Percentiles rank a stretch among this genome's conserved stretches.
These are phyloP conservation scores for Idaea aversata DNA, from an alignment of 2,888 invertebrate genomes.

Conservation along the genomic window DNA sequence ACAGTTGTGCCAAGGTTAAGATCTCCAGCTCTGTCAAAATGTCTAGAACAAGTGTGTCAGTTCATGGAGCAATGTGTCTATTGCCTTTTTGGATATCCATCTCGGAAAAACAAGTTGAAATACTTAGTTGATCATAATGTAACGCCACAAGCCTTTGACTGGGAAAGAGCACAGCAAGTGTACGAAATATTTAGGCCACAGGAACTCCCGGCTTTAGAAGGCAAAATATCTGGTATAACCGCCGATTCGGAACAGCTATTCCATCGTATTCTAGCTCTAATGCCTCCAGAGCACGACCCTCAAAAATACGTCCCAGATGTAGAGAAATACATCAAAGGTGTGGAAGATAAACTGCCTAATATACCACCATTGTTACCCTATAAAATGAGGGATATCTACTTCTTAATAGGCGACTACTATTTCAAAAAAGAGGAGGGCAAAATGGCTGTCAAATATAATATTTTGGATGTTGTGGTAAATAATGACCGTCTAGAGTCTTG, in stretches of 20 bases:
- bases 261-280: conserved; percentile 83
- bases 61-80: conserved; percentile 91
- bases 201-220: conserved; percentile 90
- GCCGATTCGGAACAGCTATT: conserved; percentile 88
- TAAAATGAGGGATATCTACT: conserved; percentile 88
- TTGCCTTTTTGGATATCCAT: conserved; percentile 92
- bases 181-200: conserved; percentile 91
- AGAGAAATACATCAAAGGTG: conserved; percentile 84
- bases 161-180: conserved; percentile 86
- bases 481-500: conserved; percentile 93
- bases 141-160: conserved; percentile 83
- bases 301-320: conserved; percentile 82
- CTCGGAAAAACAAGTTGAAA: conserved; percentile 81
- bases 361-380: conserved; percentile 78
- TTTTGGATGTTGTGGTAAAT: conserved; percentile 90
- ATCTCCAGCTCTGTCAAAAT: conserved; percentile 82
- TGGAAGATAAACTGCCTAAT: conserved; percentile 75
- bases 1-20: conserved; percentile 85
- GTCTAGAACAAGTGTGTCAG: conserved; percentile 85
- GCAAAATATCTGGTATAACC: conserved; percentile 87
- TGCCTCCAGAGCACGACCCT: conserved; percentile 86
- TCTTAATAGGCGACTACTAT: conserved; percentile 94
- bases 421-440: conserved; percentile 91
- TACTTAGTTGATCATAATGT: conserved; percentile 89
- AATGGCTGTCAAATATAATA: conserved; percentile 89